Conservation (phyloP, 2,113 vertebrate species). For the Vidua macroura region DNA sequence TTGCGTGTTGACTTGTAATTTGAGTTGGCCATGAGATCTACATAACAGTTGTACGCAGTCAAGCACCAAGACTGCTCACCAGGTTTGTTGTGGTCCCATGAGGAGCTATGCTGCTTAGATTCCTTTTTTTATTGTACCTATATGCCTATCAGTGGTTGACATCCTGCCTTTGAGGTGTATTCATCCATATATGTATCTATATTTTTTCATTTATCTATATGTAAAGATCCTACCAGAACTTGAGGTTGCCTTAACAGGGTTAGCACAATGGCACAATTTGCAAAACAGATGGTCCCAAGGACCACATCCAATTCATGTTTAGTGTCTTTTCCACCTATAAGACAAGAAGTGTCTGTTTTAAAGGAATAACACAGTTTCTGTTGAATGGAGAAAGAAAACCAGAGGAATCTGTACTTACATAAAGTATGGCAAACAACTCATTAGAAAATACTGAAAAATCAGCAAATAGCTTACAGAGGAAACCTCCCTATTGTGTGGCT, state of each 20-base stretch:
- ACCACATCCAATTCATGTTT: background rate
- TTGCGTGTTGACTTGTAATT: background rate
- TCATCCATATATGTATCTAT: background rate
- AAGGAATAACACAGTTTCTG: background rate
- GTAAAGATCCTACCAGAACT: background rate
- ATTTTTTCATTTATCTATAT: background rate
- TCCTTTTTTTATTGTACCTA: background rate
- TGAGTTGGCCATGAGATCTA: background rate
- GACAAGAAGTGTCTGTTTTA: background rate
- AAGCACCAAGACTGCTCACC: background rate
- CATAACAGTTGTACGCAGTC: background rate
- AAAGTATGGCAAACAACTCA: background rate
- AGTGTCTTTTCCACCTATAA: slow-evolving; percentile 9
- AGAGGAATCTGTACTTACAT: background rate
- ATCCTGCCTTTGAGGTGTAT: background rate
- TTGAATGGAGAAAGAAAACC: background rate
- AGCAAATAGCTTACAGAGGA: background rate
- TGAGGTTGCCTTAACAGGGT: background rate
- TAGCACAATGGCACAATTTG: background rate
- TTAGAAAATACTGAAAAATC: background rate
- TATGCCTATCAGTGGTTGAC: background rate
- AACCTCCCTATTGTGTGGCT: background rate
- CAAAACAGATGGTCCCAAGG: background rate
- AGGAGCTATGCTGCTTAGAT: background rate
- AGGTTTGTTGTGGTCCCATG: background rate